Evolutionary conservation across 1,140 invertebrate species (phyloP).

Genomic region (Temnothorax longispinosus): DNA sequence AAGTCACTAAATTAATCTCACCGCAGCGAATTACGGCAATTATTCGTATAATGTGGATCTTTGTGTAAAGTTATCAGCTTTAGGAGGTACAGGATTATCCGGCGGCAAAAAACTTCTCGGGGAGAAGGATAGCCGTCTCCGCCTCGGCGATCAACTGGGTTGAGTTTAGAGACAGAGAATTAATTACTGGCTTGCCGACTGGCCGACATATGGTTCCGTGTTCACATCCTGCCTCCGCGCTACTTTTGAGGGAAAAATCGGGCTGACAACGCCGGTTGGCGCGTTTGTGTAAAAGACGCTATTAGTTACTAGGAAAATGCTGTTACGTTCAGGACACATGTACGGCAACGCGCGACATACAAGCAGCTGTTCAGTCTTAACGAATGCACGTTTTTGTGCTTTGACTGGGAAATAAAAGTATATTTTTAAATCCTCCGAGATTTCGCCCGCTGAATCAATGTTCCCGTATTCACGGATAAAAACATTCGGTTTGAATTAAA

Average conservation of each 20-base stretch:
- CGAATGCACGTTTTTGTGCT: constrained; percentile 19
- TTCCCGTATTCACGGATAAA: background rate
- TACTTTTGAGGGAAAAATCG: constrained; percentile 60
- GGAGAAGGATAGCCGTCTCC: constrained; percentile 53
- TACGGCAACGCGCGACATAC: constrained; percentile 42
- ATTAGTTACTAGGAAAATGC: constrained; percentile 53
- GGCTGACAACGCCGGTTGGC: constrained; percentile 39
- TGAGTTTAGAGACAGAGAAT: constrained; percentile 47
- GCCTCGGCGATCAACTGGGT: constrained; percentile 59
- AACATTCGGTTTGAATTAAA: background rate
- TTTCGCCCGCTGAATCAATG: background rate
- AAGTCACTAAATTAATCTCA: background rate
- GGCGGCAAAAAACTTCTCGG: constrained; percentile 53
- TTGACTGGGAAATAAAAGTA: background rate
- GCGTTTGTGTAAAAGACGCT: constrained; percentile 50
- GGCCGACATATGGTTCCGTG: constrained; percentile 68
- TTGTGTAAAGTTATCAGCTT: constrained; percentile 20
- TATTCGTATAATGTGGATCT: constrained; percentile 15
- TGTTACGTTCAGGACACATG: constrained; percentile 25
- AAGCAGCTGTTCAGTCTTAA: constrained; percentile 42
- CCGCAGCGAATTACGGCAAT: background rate
- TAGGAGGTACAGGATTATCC: constrained; percentile 35
- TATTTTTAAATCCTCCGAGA: constrained; percentile 41
- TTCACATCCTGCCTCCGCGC: constrained; percentile 58
- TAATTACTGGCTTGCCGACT: constrained; percentile 52